Evolutionary conservation across 30 jellyfish, hydroid and myxozoan species (phyloP).

Genomic region (Catostylus mosaicus): DNA sequence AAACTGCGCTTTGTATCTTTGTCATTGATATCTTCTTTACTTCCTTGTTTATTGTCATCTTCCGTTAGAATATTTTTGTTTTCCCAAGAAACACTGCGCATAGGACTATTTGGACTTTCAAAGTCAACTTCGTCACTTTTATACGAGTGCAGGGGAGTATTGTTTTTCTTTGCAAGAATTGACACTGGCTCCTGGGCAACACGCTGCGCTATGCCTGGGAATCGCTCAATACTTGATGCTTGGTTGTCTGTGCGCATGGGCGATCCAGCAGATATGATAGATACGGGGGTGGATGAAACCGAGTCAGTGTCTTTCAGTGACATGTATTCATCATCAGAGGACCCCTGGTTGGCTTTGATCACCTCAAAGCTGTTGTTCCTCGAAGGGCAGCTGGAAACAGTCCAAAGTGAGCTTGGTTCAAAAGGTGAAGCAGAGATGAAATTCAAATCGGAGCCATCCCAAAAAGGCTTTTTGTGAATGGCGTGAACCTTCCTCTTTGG

Average conservation of each 20-base stretch:
- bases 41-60: background rate
- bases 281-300: conserved; percentile 28
- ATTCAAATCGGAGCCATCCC: background rate
- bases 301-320: conserved; percentile 55
- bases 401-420: conserved; percentile 54
- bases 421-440: conserved; percentile 15
- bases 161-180: background rate
- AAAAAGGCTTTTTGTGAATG: background rate
- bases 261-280: conserved; percentile 17
- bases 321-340: conserved; percentile 58
- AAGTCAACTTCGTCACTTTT: conserved; percentile 41
- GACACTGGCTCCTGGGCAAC: conserved; percentile 1
- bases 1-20: background rate
- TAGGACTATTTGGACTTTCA: conserved; percentile 19
- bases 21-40: background rate
- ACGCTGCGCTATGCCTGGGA: conserved; percentile 65
- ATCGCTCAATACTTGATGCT: background rate
- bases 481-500: conserved; percentile 14
- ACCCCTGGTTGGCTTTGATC: conserved; percentile 39
- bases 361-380: conserved; percentile 65
- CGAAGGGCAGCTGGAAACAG: conserved; percentile 45
- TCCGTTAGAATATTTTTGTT: background rate
- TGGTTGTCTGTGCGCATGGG: conserved; percentile 25
- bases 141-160: background rate
- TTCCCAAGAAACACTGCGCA: conserved; percentile 13